These are phyloP conservation scores for Leptinotarsa texana DNA, from an alignment of 1,140 invertebrate species.

Conservation along the genomic window DNA sequence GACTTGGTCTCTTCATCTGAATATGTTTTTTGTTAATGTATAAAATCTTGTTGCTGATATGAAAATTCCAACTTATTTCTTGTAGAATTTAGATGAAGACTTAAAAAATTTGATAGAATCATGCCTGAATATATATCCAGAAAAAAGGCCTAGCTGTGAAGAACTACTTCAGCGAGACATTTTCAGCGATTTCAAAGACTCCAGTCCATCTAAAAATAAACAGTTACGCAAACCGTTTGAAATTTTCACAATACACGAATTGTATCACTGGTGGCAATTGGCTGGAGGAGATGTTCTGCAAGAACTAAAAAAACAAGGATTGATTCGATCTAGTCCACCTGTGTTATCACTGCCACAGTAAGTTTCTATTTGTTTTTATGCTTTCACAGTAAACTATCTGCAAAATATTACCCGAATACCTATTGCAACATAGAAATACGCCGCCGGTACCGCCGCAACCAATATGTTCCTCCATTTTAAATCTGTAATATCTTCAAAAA, in stretches of 20 bases:
- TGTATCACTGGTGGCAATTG: constrained; percentile 94
- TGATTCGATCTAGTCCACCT: constrained; percentile 80
- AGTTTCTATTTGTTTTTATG: constrained; percentile 27
- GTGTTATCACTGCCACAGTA: constrained; percentile 78
- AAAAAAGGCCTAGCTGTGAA: constrained; percentile 65
- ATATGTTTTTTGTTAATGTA: no score
- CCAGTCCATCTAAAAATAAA: constrained; percentile 42
- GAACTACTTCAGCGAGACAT: constrained; percentile 61
- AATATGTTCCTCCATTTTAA: no score
- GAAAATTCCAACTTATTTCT: constrained; percentile 40
- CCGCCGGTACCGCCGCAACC: no score
- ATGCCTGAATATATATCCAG: constrained; percentile 70
- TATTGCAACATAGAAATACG: no score
- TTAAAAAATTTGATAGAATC: constrained; percentile 68
- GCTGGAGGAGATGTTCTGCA: constrained; percentile 91
- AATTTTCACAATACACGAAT: constrained; percentile 52
- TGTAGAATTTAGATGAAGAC: constrained; percentile 63
- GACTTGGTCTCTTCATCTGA: no score
- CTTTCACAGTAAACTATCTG: no score
- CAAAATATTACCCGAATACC: no score
- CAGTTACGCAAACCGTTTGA: constrained; percentile 51
- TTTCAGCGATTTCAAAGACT: constrained; percentile 56
- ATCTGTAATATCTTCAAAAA: no score
- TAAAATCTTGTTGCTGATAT: no score
- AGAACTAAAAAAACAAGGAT: constrained; percentile 88